A percentile compares a stretch with the other conserved stretches of the same genome.
Evolutionary conservation across 2,888 invertebrate species (phyloP).

Genomic region (Tetanocera ferruginea): DNA sequence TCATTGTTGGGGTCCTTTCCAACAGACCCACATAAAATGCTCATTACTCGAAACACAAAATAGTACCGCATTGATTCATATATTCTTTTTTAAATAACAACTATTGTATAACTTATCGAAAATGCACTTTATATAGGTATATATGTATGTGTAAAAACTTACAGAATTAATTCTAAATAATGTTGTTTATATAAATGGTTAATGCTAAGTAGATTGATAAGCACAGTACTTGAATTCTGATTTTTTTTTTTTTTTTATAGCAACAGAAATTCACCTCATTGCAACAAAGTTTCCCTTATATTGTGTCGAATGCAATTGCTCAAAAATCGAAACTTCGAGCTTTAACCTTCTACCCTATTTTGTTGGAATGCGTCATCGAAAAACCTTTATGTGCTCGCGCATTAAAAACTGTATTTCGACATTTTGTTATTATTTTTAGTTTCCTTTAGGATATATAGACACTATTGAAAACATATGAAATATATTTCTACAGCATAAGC

Average conservation of each 20-base stretch:
- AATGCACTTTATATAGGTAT: too few relatives aligned
- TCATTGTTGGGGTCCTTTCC: constrained; percentile 67
- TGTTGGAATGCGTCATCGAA: constrained; percentile 65
- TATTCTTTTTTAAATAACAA: not conserved
- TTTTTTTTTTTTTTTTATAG: not conserved
- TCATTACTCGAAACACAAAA: constrained; percentile 14
- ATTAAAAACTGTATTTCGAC: constrained; percentile 9
- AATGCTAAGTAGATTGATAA: not conserved
- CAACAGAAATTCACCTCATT: constrained; percentile 9
- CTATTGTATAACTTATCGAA: too few relatives aligned
- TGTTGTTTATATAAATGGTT: too few relatives aligned
- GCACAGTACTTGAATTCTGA: not conserved
- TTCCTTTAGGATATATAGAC: not conserved
- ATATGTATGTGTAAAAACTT: too few relatives aligned
- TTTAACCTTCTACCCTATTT: constrained; percentile 66
- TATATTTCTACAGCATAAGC: not conserved
- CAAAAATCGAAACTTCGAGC: constrained; percentile 46
- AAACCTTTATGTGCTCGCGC: constrained; percentile 24
- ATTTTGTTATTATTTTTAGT: constrained; percentile 17
- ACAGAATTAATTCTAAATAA: too few relatives aligned
- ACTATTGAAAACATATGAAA: not conserved
- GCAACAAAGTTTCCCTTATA: not conserved
- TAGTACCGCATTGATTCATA: not conserved
- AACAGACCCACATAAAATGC: constrained; percentile 15
- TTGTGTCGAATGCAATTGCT: not conserved